phyloP scores from a whole-genome alignment of 1,140 invertebrate genomes.

The Sinella curviseta region DNA sequence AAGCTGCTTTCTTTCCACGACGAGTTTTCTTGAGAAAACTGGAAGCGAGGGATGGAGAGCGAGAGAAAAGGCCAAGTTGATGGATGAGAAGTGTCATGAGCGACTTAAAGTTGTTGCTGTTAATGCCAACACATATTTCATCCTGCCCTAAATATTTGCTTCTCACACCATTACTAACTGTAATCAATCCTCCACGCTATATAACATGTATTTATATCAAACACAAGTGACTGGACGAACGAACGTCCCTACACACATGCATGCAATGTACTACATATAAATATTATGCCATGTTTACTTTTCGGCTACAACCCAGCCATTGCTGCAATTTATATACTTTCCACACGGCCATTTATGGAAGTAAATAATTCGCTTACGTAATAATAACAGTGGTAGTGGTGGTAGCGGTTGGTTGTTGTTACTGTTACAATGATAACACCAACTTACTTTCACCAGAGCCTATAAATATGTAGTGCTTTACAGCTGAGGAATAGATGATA shows the following conservation, averaged over 20 bases:
- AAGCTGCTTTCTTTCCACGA: no score
- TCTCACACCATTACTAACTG: slow-evolving; percentile 38
- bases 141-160: slow-evolving; percentile 42
- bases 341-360: not conserved
- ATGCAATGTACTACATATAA: no score
- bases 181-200: slow-evolving; percentile 32
- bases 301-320: not conserved
- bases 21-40: slow-evolving; percentile 7
- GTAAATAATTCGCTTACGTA: not conserved
- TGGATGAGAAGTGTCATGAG: slow-evolving; percentile 40
- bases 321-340: not conserved
- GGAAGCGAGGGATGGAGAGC: not conserved
- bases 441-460: no score
- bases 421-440: no score
- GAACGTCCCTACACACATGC: not conserved
- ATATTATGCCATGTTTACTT: not conserved
- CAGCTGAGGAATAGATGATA: no score
- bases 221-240: not conserved
- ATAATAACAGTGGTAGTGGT: no score
- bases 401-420: no score
- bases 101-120: slow-evolving; percentile 43
- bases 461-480: no score
- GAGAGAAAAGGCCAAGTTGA: slow-evolving; percentile 27
- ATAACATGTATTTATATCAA: not conserved
- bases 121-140: slow-evolving; percentile 43